Conservation (phyloP, 2,888 invertebrate genomes). For the Meandrusa payeni region DNA sequence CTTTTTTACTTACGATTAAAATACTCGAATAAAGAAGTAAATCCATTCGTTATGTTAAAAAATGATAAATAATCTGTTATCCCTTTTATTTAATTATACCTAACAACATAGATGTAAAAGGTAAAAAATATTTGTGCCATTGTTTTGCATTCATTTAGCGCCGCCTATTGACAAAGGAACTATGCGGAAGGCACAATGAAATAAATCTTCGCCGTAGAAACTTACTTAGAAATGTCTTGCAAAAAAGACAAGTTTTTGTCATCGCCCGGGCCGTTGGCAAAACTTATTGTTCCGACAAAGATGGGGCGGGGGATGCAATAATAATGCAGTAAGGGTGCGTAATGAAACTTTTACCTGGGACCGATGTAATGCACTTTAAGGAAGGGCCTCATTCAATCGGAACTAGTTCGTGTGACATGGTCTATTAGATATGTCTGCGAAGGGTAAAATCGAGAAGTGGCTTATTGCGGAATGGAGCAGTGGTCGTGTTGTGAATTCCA, state of each 20-base stretch:
- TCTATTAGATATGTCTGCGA: conserved; percentile 32
- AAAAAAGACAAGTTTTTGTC: conserved; percentile 68
- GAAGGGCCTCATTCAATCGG: conserved; percentile 22
- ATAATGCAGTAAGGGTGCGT: conserved; percentile 63
- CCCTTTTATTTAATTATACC: too few relatives aligned
- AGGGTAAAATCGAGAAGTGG: conserved; percentile 50
- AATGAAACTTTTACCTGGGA: conserved; percentile 72
- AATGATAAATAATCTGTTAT: too few relatives aligned
- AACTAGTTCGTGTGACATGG: conserved; percentile 19
- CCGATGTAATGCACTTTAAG: conserved; percentile 27
- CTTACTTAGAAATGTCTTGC: conserved; percentile 62
- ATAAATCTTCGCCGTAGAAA: conserved; percentile 47
- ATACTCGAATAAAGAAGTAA: too few relatives aligned
- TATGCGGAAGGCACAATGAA: conserved; percentile 5
- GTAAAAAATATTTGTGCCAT: too few relatives aligned
- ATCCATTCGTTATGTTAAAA: too few relatives aligned
- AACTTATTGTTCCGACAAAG: conserved; percentile 54
- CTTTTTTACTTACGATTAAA: too few relatives aligned
- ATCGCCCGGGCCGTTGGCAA: conserved; percentile 53
- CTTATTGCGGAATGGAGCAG: conserved; percentile 54
- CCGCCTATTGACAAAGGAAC: conserved; percentile 5
- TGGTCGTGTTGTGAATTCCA: conserved; percentile 25
- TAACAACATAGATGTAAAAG: too few relatives aligned
- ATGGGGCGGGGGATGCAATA: conserved; percentile 55
- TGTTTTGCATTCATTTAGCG: too few relatives aligned